Evolutionary conservation across 64 coral and sea anemone genomes (phyloP).

Genomic region (Anthopleura sola): DNA sequence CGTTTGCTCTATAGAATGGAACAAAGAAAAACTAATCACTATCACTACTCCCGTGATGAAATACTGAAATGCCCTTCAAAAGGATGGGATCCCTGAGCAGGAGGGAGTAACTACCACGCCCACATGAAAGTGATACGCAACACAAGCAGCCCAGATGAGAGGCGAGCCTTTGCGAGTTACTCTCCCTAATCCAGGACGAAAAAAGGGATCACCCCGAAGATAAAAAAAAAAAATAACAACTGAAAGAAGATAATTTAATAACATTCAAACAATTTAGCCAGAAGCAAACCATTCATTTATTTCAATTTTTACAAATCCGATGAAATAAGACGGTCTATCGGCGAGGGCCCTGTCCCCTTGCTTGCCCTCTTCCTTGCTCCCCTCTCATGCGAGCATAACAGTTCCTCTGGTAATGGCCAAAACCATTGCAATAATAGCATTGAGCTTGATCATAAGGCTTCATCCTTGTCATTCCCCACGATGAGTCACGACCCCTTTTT

Average conservation of each 20-base stretch:
- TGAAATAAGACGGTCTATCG: neutral
- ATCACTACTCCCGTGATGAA: neutral
- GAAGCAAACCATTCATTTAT: too few relatives aligned
- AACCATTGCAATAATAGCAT: neutral
- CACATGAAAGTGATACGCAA: neutral
- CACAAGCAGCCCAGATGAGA: neutral
- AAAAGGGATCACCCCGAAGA: neutral
- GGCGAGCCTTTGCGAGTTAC: neutral
- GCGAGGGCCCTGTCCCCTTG: neutral
- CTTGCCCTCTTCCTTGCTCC: neutral
- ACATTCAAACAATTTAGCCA: too few relatives aligned
- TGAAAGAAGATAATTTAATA: too few relatives aligned
- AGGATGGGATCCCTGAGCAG: neutral
- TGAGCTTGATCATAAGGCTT: neutral
- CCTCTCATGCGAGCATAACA: neutral
- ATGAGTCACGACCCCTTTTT: neutral
- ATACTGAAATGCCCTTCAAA: neutral
- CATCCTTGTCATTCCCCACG: neutral
- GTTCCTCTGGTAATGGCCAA: neutral
- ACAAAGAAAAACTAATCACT: neutral
- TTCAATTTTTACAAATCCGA: too few relatives aligned
- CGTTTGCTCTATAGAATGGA: neutral
- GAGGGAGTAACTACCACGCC: slow-evolving; percentile 8
- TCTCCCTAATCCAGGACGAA: slow-evolving; percentile 1
- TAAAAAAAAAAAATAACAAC: too few relatives aligned